Conservation (phyloP, 2,797 vertebrate genomes). For the Glyptemys insculpta region DNA sequence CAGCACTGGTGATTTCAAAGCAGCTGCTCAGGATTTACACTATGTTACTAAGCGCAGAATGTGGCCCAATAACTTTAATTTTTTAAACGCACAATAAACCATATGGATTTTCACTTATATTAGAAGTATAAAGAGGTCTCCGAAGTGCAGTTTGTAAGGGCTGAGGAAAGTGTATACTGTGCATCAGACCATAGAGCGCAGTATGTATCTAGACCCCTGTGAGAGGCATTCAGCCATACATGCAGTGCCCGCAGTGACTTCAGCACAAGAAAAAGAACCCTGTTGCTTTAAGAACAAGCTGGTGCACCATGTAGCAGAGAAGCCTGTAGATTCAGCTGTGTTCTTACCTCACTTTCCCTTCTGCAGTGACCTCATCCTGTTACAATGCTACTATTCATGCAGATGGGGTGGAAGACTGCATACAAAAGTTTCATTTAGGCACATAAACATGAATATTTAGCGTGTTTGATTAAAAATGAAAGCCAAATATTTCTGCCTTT, state of each 20-base stretch:
- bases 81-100: constrained; percentile 63
- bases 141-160: constrained; percentile 67
- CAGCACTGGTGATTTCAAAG: constrained; percentile 41
- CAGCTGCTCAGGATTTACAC: constrained; percentile 50
- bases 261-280: neutral
- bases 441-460: constrained; percentile 90
- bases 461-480: constrained; percentile 84
- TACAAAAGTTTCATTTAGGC: constrained; percentile 93
- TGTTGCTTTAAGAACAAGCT: constrained; percentile 81
- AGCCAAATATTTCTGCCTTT: constrained; percentile 75
- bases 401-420: constrained; percentile 87
- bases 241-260: constrained; percentile 24
- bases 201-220: constrained; percentile 57
- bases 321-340: constrained; percentile 92
- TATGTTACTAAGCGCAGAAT: constrained; percentile 65
- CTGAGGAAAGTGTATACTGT: constrained; percentile 62
- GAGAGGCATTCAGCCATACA: constrained; percentile 62
- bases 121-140: constrained; percentile 72
- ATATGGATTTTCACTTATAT: constrained; percentile 70
- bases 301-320: constrained; percentile 78
- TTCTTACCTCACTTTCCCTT: constrained; percentile 93
- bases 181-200: constrained; percentile 68
- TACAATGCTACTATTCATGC: constrained; percentile 99
- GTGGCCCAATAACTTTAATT: constrained; percentile 56
- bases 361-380: constrained; percentile 93